These are phyloP conservation scores for Hemithea aestivaria DNA, from an alignment of 2,888 invertebrate genomes.

Conservation along the genomic window DNA sequence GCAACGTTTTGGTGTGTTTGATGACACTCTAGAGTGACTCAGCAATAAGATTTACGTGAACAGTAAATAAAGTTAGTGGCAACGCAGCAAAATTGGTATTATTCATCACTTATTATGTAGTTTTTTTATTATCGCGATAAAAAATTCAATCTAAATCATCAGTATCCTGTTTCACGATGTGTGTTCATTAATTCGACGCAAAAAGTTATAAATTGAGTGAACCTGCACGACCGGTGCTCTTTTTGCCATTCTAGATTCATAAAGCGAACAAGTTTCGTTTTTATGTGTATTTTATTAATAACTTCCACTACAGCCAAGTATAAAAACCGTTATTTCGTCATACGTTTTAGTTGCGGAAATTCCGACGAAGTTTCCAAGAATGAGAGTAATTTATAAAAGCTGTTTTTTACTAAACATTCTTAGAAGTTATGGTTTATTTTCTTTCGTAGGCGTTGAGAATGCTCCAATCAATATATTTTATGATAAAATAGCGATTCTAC, in stretches of 20 bases:
- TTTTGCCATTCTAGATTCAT: constrained; percentile 10
- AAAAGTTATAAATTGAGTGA: constrained; percentile 3
- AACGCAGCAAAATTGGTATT: too few species aligned
- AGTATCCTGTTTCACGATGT: too few species aligned
- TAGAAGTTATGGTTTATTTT: constrained; percentile 20
- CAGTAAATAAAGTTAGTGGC: too few species aligned
- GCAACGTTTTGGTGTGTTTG: too few species aligned
- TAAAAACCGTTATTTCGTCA: constrained; percentile 9
- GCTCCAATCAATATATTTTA: constrained; percentile 22
- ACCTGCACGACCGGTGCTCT: constrained; percentile 7
- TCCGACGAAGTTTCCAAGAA: constrained; percentile 20
- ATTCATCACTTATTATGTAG: too few species aligned
- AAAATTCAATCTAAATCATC: too few species aligned
- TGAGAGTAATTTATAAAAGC: constrained; percentile 17
- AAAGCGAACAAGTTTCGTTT: constrained; percentile 6
- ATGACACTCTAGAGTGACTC: too few species aligned
- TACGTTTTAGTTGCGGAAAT: constrained; percentile 19
- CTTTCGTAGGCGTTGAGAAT: constrained; percentile 21
- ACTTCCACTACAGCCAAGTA: neutral
- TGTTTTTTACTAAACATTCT: constrained; percentile 18
- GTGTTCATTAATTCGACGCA: constrained; percentile 3
- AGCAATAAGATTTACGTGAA: too few species aligned
- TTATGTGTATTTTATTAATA: constrained; percentile 7
- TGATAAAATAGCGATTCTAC: constrained; percentile 10
- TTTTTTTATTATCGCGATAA: too few species aligned